Base-by-base conservation (phyloP, 1,140 invertebrate species). In the Panagrolaimus sp. region DNA sequence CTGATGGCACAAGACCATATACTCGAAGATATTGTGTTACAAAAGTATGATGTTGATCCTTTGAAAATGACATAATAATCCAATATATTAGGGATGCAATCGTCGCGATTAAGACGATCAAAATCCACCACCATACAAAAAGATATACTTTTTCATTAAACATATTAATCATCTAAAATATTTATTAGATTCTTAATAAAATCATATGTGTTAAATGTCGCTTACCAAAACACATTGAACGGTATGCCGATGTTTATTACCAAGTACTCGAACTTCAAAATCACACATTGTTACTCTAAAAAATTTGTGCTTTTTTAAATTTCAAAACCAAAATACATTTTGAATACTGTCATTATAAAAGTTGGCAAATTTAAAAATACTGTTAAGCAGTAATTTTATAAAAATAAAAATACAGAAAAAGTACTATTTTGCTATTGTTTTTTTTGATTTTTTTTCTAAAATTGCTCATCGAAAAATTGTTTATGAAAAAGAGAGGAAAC, bases 251-350 rank as follows among this genome's bases (percentile, higher is more conserved):
- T 82, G 80, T 43, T 72, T 71, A 61, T 80, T 78, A 16, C 78
- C 77, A 5, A 79, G 72, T 4, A 74, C 77, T 23, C 77, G 68
- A 20, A 79, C 78, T 51, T 82, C 81, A 65, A 82, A 82, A 68
- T 82, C 80, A 66, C 85, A 86, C 78, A 86, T 83, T 25, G 86
- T 87, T 38, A 87, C 84, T 66, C 85, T 70, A 4, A 38, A 38
- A 38, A 38, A 38, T 4, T 38, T 7, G n/a, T n/a, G n/a, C n/a
- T n/a, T n/a, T n/a, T n/a, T n/a, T n/a, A n/a, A n/a, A n/a, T n/a
- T n/a, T n/a, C n/a, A n/a, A n/a, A n/a, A n/a, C n/a, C n/a, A n/a
- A n/a, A 38, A 38, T 38, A 38, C 2, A 4, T 38, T 38, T 38
- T 38, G 7, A 38, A 4, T 38, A 38, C 31, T 38, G 31, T 38